Base-by-base conservation (phyloP, 2,797 vertebrate species). In the Australoheros facetus region DNA sequence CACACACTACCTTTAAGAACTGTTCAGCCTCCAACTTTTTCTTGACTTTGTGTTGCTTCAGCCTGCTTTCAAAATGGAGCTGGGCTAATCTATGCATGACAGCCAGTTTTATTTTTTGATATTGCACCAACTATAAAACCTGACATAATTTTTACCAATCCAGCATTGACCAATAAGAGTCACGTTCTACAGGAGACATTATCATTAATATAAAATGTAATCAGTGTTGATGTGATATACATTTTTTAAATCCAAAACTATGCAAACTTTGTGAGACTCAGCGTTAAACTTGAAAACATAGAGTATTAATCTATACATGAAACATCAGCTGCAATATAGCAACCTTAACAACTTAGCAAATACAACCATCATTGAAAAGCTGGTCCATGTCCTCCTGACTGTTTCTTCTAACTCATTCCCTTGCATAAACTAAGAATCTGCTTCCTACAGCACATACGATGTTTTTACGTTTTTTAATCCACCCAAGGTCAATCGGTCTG, bases 21-120 rank as follows among this genome's bases (percentile, higher is more conserved):
- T 70, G 17, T 70, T 87, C 84, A 37, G 34, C 55, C 85, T 78
- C 39, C 66, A 87, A 90, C 87, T 91, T 91, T 85, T 76, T 56
- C 64, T 19, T 42, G 73, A 82, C 77, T 84, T 80, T 78, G 59
- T 70, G 21, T 55, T 69, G 51, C 75, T 80, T 70, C 28, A 72
- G 77, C 16, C 71, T 79, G 60, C 23, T 71, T 87, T 91, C 66
- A 88, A 88, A 87, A 87, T 86, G 79, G 77, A 88, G 76, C 37
- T 26, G 56, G 57, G 23, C 48, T 73, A 59, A 84, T 80, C 21
- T 54, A 30, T 42, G 32, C 70, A 56, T 21, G 64, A 69, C 23
- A 78, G 45, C 62, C 28, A 23, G 9, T 71, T 75, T 59, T 8
- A 14, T 23, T 73, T 70, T 69, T 32, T 45, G 6, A 56, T 28